These are phyloP conservation scores for Muricea muricata DNA, from an alignment of 92 coral and sea anemone genomes.

Conservation along the genomic window DNA sequence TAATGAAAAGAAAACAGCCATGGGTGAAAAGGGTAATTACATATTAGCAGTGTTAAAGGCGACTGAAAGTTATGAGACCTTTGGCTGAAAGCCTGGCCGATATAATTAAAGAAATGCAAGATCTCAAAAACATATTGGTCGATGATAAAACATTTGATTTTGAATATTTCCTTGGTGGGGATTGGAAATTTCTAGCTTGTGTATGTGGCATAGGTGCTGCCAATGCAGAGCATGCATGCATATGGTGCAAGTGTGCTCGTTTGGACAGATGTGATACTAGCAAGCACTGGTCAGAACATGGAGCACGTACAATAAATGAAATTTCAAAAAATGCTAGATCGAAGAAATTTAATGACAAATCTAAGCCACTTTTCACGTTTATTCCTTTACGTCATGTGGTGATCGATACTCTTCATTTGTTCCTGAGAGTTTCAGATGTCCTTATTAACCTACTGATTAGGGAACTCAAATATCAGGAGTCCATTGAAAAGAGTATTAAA, in stretches of 20 bases:
- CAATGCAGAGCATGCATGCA: constrained; percentile 68
- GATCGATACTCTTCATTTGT: constrained; percentile 50
- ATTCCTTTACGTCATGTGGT: constrained; percentile 49
- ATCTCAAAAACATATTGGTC: constrained; percentile 50
- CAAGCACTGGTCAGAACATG: constrained; percentile 58
- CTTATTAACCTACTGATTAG: neutral
- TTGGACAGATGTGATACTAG: constrained; percentile 31
- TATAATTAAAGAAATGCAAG: constrained; percentile 61
- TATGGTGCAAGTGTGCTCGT: constrained; percentile 73
- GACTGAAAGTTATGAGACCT: constrained; percentile 57
- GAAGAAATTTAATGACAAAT: constrained; percentile 45
- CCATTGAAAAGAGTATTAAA: constrained; percentile 16
- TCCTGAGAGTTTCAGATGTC: constrained; percentile 10
- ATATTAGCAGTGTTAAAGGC: constrained; percentile 46
- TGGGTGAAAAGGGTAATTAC: constrained; percentile 24
- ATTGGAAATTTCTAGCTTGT: constrained; percentile 73
- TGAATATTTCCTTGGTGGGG: constrained; percentile 77
- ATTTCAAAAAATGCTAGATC: constrained; percentile 41
- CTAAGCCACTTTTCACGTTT: constrained; percentile 42
- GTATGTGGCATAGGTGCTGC: constrained; percentile 69
- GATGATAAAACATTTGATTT: constrained; percentile 43
- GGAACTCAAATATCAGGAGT: neutral
- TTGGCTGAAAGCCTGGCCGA: constrained; percentile 61
- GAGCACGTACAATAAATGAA: constrained; percentile 61
- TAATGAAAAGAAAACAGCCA: neutral